Conservation (phyloP, 1,140 invertebrate species). For the Belonocnema kinseyi region DNA sequence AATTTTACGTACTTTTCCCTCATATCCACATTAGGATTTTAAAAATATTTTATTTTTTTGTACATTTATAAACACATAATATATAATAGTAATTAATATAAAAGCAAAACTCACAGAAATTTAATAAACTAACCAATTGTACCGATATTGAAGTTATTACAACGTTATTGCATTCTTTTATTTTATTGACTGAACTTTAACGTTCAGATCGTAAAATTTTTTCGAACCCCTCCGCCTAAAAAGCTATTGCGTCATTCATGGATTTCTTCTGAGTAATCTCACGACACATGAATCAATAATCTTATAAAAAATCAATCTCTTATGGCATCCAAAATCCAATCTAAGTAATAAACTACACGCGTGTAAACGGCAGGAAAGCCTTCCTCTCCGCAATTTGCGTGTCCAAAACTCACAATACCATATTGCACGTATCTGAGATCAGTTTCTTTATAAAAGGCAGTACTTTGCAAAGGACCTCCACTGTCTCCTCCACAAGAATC, state of each 20-base stretch:
- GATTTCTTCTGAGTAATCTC: not conserved
- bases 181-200: not conserved
- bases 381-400: slow-evolving; percentile 72
- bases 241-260: not conserved
- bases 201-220: not conserved
- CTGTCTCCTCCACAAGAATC: slow-evolving; percentile 74
- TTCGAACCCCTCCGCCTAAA: too few species aligned
- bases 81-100: too few species aligned
- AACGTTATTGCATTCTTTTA: not conserved
- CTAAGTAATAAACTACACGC: slow-evolving; percentile 78
- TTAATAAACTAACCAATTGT: too few species aligned
- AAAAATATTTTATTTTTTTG: too few species aligned
- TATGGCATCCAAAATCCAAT: slow-evolving; percentile 81
- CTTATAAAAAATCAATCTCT: slow-evolving; percentile 48
- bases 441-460: slow-evolving; percentile 51
- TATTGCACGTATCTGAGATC: slow-evolving; percentile 67
- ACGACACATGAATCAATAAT: not conserved
- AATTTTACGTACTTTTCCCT: too few species aligned
- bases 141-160: too few species aligned
- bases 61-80: too few species aligned
- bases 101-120: too few species aligned
- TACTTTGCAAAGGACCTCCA: slow-evolving; percentile 74
- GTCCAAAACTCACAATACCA: slow-evolving; percentile 77
- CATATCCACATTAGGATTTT: too few species aligned
- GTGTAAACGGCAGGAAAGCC: slow-evolving; percentile 81